Evolutionary conservation across 53 echinoderm and acorn worm genomes (phyloP).

Genomic region (Zoroaster sp.): DNA sequence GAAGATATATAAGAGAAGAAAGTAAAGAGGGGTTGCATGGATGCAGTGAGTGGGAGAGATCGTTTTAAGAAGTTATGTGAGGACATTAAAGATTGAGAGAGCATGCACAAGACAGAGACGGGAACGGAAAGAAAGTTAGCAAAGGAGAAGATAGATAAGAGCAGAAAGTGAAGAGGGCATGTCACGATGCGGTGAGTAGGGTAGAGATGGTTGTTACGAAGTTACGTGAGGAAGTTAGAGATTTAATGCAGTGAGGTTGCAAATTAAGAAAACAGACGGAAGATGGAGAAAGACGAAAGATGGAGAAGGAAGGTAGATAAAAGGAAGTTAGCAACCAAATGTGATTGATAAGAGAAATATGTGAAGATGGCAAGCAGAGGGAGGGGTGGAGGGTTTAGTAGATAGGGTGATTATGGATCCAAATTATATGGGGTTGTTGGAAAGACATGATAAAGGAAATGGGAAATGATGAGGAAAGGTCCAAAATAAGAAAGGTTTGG

Average conservation of each 20-base stretch:
- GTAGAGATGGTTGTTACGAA: background rate
- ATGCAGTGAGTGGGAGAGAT: too few species aligned
- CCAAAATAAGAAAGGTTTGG: background rate
- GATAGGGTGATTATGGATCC: background rate
- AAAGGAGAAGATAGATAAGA: too few species aligned
- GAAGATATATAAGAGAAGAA: too few species aligned
- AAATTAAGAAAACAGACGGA: background rate
- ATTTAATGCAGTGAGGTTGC: background rate
- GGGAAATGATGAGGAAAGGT: background rate
- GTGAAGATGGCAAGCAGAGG: background rate
- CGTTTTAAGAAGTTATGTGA: too few species aligned
- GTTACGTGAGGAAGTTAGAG: background rate
- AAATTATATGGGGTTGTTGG: background rate
- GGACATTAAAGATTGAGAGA: too few species aligned
- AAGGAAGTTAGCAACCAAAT: background rate
- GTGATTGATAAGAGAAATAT: background rate
- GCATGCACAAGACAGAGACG: too few species aligned
- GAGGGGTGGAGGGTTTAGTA: background rate
- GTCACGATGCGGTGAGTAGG: background rate
- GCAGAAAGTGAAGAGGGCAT: too few species aligned
- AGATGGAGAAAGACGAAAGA: background rate
- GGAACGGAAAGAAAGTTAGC: too few species aligned
- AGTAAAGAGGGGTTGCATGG: too few species aligned
- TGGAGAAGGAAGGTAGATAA: background rate
- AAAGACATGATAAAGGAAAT: background rate